Evolutionary conservation across 92 coral and sea anemone genomes (phyloP).

Genomic region (Hydrozoanthus gracilis): DNA sequence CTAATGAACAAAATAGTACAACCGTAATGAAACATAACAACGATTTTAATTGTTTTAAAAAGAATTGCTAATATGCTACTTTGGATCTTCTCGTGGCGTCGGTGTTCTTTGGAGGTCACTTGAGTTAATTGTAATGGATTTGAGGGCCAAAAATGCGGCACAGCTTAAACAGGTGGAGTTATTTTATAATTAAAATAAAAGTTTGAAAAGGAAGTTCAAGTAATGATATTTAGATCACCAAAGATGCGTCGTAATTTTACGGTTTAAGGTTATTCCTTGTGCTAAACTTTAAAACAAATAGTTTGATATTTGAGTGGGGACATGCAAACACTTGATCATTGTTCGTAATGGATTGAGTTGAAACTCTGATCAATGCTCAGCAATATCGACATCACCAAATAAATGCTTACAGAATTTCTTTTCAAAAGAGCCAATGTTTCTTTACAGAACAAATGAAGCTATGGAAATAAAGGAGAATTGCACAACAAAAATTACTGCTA

Average conservation of each 20-base stretch:
- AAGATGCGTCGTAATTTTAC: neutral
- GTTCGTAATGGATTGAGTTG: conserved; percentile 24
- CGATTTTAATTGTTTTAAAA: neutral
- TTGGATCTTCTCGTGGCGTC: neutral
- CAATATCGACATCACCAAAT: neutral
- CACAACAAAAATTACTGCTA: conserved; percentile 19
- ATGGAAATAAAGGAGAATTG: neutral
- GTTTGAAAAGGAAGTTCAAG: neutral
- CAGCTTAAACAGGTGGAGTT: conserved; percentile 27
- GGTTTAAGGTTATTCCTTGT: neutral
- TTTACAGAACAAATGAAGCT: neutral
- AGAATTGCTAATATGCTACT: neutral
- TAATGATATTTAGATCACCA: neutral
- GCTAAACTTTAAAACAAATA: neutral
- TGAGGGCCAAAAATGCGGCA: conserved; percentile 34
- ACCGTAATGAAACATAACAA: neutral
- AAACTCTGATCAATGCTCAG: conserved; percentile 32
- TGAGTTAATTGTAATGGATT: conserved; percentile 12
- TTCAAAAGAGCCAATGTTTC: neutral
- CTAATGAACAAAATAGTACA: conserved; percentile 26
- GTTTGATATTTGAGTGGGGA: neutral
- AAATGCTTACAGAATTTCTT: neutral
- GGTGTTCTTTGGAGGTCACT: neutral
- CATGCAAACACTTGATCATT: conserved; percentile 27
- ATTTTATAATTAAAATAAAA: neutral